Evolutionary conservation across 2,113 vertebrate genomes (phyloP), one percentile per base, ranked within the genome.

Genomic region (Variabilichromis moorii): DNA sequence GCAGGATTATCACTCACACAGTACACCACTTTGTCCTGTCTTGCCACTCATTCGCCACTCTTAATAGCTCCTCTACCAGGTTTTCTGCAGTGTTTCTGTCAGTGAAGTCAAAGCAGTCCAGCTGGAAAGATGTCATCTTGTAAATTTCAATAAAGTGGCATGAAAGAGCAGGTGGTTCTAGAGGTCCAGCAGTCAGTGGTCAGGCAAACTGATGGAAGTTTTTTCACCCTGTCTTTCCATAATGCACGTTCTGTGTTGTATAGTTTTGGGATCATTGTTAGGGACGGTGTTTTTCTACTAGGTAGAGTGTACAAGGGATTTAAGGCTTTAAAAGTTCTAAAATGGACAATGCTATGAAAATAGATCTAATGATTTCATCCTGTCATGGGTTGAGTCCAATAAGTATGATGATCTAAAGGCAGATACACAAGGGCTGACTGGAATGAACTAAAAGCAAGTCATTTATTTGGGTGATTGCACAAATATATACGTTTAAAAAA

Each of bases 71-170:
- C 24, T 59, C 2, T 28, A 87, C 86, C 14, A 93, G 47, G 85
- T 93, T 91, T 8, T 90, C 91, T 26, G 87, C 76, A 24, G 91
- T 92, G 84, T 93, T 91, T 94, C 87, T 94, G 91, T 95, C 86
- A 19, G 33, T 87, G 4, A 92, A 92, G 78, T 91, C 89, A 92
- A 92, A 94, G 45, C 90, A 94, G n/a, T 87, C 88, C 11, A 91
- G 80, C 5, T 66, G 40, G 24, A 26, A 31, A 17, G 45, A 4
- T 45, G 68, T 61, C 26, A 50, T 59, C 26, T 61, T 50, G 28
- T 24, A 79, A 24, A 63, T 11, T 50, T 79, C 28, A 61, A 50
- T 51, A 8, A 63, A 85, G 5, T 79, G 71, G 7, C 10, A 86
- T 53, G 55, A 28, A 86, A 14, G 76, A 66, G 26, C 68, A 61